Evolutionary conservation across 2,797 vertebrate species (phyloP).

Genomic region (Borostomias antarcticus): DNA sequence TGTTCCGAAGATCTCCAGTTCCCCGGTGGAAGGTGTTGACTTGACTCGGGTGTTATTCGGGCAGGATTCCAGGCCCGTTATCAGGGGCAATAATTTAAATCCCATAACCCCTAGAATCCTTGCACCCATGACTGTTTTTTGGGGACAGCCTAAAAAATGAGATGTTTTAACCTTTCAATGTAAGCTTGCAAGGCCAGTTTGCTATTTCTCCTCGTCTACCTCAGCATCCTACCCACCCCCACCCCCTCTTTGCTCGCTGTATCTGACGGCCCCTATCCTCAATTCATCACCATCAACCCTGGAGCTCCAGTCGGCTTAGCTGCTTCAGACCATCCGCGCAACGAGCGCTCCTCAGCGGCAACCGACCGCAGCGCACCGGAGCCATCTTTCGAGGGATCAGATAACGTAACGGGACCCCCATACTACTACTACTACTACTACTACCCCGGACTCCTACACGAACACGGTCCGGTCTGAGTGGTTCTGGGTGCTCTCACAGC

Average conservation of each 20-base stretch:
- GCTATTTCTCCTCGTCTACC: constrained; percentile 51
- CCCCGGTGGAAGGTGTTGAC: constrained; percentile 24
- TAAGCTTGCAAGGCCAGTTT: neutral
- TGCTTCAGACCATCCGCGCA: constrained; percentile 51
- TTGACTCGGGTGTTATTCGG: constrained; percentile 18
- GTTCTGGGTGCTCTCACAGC: constrained; percentile 21
- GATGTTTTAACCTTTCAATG: constrained; percentile 10
- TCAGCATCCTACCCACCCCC: constrained; percentile 51
- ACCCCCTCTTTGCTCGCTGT: constrained; percentile 33
- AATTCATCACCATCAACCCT: constrained; percentile 19
- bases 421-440: constrained; percentile 15
- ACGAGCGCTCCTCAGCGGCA: constrained; percentile 41
- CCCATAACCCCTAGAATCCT: constrained; percentile 40
- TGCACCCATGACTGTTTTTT: constrained; percentile 44
- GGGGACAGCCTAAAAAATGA: constrained; percentile 20
- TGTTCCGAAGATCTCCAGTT: constrained; percentile 22
- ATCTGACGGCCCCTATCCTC: constrained; percentile 23
- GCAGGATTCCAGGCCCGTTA: constrained; percentile 50
- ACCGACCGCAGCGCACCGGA: constrained; percentile 15
- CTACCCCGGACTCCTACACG: constrained; percentile 31
- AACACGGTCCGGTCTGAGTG: constrained; percentile 2
- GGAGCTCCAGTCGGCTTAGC: constrained; percentile 38
- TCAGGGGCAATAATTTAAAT: constrained; percentile 44
- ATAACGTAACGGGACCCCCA: constrained; percentile 2
- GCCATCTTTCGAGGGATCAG: constrained; percentile 2